Percentiles rank a stretch among this genome's conserved stretches.
Conservation (phyloP, 2,113 vertebrate genomes). For the Phylloscopus whistleri region DNA sequence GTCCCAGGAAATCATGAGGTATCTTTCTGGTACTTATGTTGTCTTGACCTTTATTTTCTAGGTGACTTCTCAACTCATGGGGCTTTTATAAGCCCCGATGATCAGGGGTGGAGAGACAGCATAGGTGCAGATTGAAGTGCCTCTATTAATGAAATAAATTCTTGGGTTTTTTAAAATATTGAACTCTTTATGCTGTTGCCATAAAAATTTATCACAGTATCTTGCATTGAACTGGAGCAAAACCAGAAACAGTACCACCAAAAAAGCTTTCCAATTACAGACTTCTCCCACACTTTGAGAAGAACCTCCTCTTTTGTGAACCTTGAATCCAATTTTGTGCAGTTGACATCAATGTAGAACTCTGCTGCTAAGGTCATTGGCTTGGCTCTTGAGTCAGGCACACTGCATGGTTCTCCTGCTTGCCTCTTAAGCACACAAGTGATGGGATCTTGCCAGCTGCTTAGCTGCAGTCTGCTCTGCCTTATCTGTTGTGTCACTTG, state of each 20-base stretch:
- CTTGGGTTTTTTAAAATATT: background rate
- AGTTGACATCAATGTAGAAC: background rate
- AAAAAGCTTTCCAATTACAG: background rate
- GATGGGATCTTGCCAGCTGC: background rate
- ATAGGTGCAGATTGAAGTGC: background rate
- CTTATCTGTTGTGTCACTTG: background rate
- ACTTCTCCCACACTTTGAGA: background rate
- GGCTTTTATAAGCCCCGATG: background rate
- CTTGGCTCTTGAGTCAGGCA: background rate
- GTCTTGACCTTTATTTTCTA: background rate
- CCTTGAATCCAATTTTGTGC: background rate
- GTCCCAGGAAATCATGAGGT: background rate
- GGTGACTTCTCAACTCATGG: background rate
- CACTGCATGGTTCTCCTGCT: background rate
- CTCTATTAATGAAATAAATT: background rate
- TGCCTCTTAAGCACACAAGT: background rate
- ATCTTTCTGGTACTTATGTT: background rate
- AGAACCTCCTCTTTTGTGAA: background rate
- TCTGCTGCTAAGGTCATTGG: background rate
- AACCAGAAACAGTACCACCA: background rate
- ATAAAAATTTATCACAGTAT: background rate
- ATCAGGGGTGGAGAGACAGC: background rate
- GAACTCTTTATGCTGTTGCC: background rate
- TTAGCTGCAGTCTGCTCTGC: background rate
- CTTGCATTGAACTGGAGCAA: background rate